Base-by-base conservation (phyloP, 1,140 invertebrate genomes). In the Drosophila rufa region DNA sequence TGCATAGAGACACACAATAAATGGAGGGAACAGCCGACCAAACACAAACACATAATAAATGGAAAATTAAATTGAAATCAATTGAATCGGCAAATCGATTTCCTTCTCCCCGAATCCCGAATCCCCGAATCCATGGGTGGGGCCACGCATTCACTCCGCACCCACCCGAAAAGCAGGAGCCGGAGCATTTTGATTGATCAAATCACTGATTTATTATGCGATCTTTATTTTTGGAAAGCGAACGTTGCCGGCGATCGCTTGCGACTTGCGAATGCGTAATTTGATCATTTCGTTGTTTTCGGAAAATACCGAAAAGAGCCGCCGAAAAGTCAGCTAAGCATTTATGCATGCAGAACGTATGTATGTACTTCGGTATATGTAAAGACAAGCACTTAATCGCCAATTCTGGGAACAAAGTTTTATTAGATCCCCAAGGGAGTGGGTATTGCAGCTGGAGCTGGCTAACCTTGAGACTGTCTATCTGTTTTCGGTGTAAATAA, bases 21-120 rank as follows among this genome's bases (percentile, higher is more conserved):
- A 53, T 17, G 19, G 43, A 38, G 60, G 17, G 45, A 57, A 65
- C 47, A 50, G 67, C 53, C 38, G 67, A 30, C 30, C 27, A 74
- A 58, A 74, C 25, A 22, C 51, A 58, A 48, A 45, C 71, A 76
- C 74, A 68, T 67, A 78, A 74, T 74, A 62, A 74, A 80, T 61
- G 61, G 66, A 47, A 76, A 89, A 77, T 80, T 73, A 47, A 86
- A 87, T 75, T 76, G 75, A 82, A 87, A 87, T 83, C 84, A 87
- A 87, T 87, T 87, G 71, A 67, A 68, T 71, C 55, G 79, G 58
- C 79, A 80, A 77, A 58, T 77, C 57, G 43, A 78, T 68, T 71
- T 46, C 17, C 22, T 33, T 9, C 14, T 3, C 22, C 11, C 14
- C 4, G 11, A 30, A 30, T 6, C 6, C 43, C 9, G 14, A 17